Evolutionary conservation across 1,140 invertebrate species (phyloP).

Genomic region (Probaryconus sp.): DNA sequence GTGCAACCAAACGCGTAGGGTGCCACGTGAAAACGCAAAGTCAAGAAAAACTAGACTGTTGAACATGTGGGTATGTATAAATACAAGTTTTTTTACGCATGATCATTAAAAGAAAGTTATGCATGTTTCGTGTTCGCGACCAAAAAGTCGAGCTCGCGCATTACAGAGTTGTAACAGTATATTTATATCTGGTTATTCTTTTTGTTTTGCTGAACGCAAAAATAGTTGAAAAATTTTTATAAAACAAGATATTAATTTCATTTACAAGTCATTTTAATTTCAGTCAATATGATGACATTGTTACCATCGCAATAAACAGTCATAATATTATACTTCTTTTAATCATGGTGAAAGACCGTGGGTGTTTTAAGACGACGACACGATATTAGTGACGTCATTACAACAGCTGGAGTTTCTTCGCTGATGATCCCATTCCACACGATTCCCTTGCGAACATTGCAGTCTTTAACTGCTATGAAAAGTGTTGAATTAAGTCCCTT

Average conservation of each 20-base stretch:
- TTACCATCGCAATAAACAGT: too few species aligned
- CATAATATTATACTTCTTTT: too few species aligned
- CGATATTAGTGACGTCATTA: slow-evolving; percentile 28
- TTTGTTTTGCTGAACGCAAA: background rate
- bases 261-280: too few species aligned
- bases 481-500: background rate
- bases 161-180: background rate
- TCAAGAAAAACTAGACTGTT: slow-evolving; percentile 55
- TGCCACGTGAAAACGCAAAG: slow-evolving; percentile 53
- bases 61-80: slow-evolving; percentile 28
- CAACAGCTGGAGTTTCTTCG: slow-evolving; percentile 29
- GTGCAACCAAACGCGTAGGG: slow-evolving; percentile 51
- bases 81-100: slow-evolving; percentile 37
- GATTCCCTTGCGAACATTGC: background rate
- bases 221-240: too few species aligned
- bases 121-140: slow-evolving; percentile 14
- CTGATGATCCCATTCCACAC: slow-evolving; percentile 21
- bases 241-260: too few species aligned
- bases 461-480: slow-evolving; percentile 5
- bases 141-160: background rate
- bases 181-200: background rate
- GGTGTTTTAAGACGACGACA: slow-evolving; percentile 19
- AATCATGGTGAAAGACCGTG: too few species aligned
- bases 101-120: slow-evolving; percentile 21
- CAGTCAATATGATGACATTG: too few species aligned